Conservation (phyloP, 2,113 vertebrate genomes). For the Blennius ocellaris region DNA sequence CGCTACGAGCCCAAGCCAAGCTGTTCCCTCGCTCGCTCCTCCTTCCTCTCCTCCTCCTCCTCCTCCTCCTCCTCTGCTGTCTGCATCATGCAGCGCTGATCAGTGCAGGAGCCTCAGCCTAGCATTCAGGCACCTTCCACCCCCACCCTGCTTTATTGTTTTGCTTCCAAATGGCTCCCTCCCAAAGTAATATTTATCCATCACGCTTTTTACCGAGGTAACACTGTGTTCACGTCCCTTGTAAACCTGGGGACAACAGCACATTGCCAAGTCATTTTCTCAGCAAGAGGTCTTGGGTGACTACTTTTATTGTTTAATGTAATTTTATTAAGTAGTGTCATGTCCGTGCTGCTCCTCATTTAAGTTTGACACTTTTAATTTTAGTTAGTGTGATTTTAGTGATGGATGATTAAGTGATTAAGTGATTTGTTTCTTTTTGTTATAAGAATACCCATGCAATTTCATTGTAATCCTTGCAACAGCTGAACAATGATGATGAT, state of each 20-base stretch:
- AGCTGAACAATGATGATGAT: no score
- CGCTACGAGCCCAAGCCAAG: constrained; percentile 73
- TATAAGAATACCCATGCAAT: no score
- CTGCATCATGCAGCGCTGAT: constrained; percentile 80
- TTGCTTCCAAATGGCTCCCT: constrained; percentile 71
- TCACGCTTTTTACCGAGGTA: constrained; percentile 42
- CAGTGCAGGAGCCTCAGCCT: constrained; percentile 65
- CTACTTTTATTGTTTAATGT: constrained; percentile 30
- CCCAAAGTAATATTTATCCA: constrained; percentile 59
- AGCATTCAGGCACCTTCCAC: constrained; percentile 35
- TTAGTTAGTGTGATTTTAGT: no score
- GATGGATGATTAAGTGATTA: no score
- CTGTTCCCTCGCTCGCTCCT: constrained; percentile 75
- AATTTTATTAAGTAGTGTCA: background rate
- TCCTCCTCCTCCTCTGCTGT: constrained; percentile 60
- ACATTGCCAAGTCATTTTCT: background rate
- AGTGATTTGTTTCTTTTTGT: no score
- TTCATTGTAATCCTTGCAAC: no score
- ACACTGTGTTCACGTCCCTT: constrained; percentile 36
- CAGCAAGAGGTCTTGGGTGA: constrained; percentile 19
- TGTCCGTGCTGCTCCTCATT: no score
- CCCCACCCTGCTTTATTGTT: constrained; percentile 63
- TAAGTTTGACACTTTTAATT: no score
- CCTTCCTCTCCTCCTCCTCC: constrained; percentile 69
- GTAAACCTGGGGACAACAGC: constrained; percentile 27